Evolutionary conservation across 2,113 vertebrate genomes (phyloP).

Genomic region (Dipodomys merriami): DNA sequence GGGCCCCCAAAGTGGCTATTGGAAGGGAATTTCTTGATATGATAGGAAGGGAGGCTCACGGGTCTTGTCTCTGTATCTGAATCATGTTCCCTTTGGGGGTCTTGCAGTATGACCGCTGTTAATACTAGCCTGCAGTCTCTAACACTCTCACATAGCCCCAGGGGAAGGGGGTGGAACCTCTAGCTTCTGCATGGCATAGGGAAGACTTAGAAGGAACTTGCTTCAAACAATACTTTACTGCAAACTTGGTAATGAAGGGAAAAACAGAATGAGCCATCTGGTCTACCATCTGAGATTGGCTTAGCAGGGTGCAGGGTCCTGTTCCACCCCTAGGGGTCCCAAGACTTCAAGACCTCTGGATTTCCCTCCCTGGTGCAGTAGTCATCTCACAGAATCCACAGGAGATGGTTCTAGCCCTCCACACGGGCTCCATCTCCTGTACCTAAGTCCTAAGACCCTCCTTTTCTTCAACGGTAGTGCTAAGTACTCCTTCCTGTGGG

Average conservation of each 20-base stretch:
- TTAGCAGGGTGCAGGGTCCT: background rate
- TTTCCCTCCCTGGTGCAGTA: background rate
- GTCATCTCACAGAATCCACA: background rate
- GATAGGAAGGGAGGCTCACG: background rate
- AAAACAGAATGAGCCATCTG: background rate
- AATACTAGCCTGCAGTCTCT: background rate
- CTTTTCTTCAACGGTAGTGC: background rate
- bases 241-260: background rate
- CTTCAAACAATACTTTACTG: conserved; percentile 20
- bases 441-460: background rate
- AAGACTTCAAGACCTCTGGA: background rate
- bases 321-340: background rate
- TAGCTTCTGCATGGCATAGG: background rate
- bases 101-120: background rate
- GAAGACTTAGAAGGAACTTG: background rate
- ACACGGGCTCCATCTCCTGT: background rate
- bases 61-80: background rate
- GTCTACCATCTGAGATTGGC: background rate
- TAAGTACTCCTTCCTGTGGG: no score
- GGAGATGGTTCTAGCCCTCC: background rate
- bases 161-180: background rate
- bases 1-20: background rate
- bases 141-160: background rate
- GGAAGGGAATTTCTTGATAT: background rate
- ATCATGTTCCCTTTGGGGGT: background rate